Conservation (phyloP, 2,113 vertebrate species). For the Toxotes jaculatrix region DNA sequence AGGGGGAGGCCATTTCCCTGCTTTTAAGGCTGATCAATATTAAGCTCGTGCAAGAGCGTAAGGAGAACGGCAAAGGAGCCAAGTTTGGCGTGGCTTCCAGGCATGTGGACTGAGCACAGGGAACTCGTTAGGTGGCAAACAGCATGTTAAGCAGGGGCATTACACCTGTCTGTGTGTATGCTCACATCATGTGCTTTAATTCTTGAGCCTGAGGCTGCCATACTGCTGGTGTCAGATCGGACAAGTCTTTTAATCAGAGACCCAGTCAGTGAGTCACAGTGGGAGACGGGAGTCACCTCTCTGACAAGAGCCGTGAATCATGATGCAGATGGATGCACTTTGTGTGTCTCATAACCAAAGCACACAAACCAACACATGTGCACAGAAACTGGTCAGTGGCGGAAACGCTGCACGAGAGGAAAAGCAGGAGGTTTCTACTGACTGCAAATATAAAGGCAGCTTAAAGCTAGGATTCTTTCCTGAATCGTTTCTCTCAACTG, state of each 20-base stretch:
- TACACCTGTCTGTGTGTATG: slow-evolving; percentile 46
- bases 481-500: slow-evolving; percentile 36
- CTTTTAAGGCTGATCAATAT: slow-evolving; percentile 77
- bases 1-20: slow-evolving; percentile 40
- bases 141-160: slow-evolving; percentile 35
- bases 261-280: slow-evolving; percentile 56
- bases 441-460: background rate
- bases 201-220: slow-evolving; percentile 33
- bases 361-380: slow-evolving; percentile 1
- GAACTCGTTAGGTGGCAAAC: slow-evolving; percentile 44
- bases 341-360: slow-evolving; percentile 51
- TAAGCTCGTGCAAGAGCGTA: slow-evolving; percentile 23
- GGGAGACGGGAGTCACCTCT: slow-evolving; percentile 45
- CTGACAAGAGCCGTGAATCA: slow-evolving; percentile 71
- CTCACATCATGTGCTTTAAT: background rate
- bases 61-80: slow-evolving; percentile 11
- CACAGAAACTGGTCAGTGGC: background rate
- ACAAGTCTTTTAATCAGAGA: slow-evolving; percentile 48
- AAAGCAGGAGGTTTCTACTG: background rate
- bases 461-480: slow-evolving; percentile 21
- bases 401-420: background rate
- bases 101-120: slow-evolving; percentile 24
- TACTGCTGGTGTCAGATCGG: slow-evolving; percentile 27
- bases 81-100: slow-evolving; percentile 39
- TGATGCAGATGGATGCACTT: slow-evolving; percentile 58